Evolutionary conservation across 2,797 vertebrate species (phyloP), one percentile per base, ranked within the genome.

Genomic region (Neosilurus mollespiculum): DNA sequence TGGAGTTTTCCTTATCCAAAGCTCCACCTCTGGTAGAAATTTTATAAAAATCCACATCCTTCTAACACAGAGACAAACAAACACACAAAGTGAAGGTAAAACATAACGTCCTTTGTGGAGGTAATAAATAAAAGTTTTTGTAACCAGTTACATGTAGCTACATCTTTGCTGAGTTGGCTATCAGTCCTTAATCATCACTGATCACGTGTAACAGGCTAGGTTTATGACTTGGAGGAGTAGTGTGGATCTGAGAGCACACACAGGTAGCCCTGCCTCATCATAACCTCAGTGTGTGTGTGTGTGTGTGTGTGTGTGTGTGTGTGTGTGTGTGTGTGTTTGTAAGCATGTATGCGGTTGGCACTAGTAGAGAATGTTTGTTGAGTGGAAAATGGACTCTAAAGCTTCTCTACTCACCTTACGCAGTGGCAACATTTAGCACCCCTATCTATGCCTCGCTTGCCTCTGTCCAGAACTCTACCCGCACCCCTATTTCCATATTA

Each of bases 401-500:
- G 91, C 93, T 91, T 89, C 88, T 91, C 92, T 92, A 92, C 93
- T 94, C 93, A 92, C 93, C 91, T 94, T 94, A 93, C 92, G 89
- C 93, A 92, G 93, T 94, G 93, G 93, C 92, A 94, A 95, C 94
- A 94, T 95, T 95, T 93, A 94, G 91, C 93, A 90, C 91, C 56
- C 80, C 53, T 61, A 79, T 84, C 43, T 51, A 81, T 82, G 24
- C 58, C 85, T 78, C 84, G 43, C 71, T 64, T 66, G 78, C 65
- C 82, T 61, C 66, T 83, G 76, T 64, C 77, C 78, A 69, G 69
- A 72, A 67, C 80, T 10, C 76, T 84, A 85, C 88, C 75, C 80
- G 67, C 78, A 84, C 86, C 87, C 87, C 86, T 69, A 85, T 92
- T 93, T 92, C 90, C 88, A 90, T 92, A 93, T 91, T 84, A 88